These are phyloP conservation scores for Henricia sp. DNA, from an alignment of 53 echinoderm and acorn worm species.

Conservation along the genomic window DNA sequence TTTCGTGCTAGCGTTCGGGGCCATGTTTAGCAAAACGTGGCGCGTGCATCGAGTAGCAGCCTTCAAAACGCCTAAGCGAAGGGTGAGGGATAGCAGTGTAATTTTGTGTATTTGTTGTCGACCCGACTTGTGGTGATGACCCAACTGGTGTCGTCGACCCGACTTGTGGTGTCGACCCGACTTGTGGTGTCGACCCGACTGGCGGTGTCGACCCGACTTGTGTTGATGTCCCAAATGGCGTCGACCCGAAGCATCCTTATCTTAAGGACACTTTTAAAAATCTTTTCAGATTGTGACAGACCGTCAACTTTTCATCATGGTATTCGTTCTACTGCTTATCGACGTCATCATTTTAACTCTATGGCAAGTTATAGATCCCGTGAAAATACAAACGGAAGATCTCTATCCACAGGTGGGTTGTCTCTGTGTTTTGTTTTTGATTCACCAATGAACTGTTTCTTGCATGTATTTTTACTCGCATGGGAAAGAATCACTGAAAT, in stretches of 20 bases:
- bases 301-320: constrained; percentile 80
- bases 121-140: no score
- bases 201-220: not conserved
- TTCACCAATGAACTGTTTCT: no score
- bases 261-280: constrained; percentile 5
- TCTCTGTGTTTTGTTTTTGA: no score
- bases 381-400: constrained; percentile 34
- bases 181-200: not conserved
- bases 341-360: constrained; percentile 74
- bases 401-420: constrained; percentile 63
- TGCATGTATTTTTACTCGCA: not conserved
- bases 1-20: constrained; percentile 88
- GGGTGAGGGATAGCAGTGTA: constrained; percentile 51
- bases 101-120: not conserved
- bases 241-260: not conserved
- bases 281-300: constrained; percentile 75
- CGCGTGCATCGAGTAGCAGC: constrained; percentile 86
- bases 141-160: not conserved
- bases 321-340: constrained; percentile 68
- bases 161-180: not conserved
- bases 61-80: constrained; percentile 86
- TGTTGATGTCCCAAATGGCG: no score
- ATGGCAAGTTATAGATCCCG: constrained; percentile 81
- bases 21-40: constrained; percentile 98
- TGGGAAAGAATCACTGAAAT: no score